phyloP scores from a whole-genome alignment of 2,113 vertebrate genomes.

The Melanerpes aurifrons region DNA sequence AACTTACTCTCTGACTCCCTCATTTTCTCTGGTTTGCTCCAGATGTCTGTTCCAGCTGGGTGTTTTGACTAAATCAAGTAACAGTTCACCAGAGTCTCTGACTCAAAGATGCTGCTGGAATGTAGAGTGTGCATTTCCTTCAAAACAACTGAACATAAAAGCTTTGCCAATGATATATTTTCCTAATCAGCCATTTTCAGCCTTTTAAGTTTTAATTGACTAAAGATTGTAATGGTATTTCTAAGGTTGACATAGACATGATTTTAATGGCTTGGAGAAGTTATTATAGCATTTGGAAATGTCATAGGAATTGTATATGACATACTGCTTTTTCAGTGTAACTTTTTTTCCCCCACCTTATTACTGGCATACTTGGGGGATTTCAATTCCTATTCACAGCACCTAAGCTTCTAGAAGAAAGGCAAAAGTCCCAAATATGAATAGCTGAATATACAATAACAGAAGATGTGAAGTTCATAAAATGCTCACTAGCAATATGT shows the following conservation, averaged over 20 bases:
- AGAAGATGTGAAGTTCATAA: neutral
- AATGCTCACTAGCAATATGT: neutral
- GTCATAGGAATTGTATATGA: neutral
- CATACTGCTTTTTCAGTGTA: neutral
- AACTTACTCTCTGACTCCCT: neutral
- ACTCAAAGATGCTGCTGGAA: neutral
- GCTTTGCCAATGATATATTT: neutral
- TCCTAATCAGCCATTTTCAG: neutral
- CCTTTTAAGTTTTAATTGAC: neutral
- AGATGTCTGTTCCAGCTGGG: neutral
- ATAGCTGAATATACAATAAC: neutral
- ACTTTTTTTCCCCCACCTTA: neutral
- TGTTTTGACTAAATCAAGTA: slow-evolving; percentile 20
- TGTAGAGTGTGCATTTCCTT: neutral
- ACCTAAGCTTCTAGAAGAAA: neutral
- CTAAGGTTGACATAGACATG: neutral
- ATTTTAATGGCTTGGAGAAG: neutral
- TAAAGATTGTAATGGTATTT: neutral
- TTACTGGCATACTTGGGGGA: neutral
- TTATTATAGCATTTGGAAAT: neutral
- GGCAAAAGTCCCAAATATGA: neutral
- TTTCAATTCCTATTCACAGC: neutral
- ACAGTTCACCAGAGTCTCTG: neutral
- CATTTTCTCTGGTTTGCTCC: neutral
- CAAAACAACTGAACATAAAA: neutral